Conservation (phyloP, 37 sponge, comb jelly and placozoan species). For the Halichondria panicea region DNA sequence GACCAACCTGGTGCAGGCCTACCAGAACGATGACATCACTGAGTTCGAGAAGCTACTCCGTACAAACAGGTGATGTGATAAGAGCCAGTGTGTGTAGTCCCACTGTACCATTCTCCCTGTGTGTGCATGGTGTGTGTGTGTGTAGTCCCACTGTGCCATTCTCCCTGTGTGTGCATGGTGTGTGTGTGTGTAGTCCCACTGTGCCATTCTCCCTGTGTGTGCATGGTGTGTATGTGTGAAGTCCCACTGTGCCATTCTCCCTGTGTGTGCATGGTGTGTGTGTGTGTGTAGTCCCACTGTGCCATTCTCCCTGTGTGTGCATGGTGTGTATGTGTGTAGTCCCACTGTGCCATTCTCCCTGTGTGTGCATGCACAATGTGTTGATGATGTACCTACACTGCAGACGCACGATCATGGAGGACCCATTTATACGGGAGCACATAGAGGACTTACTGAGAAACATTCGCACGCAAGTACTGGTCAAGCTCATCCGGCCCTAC, state of each 20-base stretch:
- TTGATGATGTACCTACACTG: not conserved
- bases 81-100: not conserved
- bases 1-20: conserved; percentile 95
- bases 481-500: conserved; percentile 91
- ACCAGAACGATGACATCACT: conserved; percentile 91
- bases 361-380: not conserved
- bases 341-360: not conserved
- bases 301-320: not conserved
- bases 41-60: conserved; percentile 93
- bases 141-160: not conserved
- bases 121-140: too few species aligned
- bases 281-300: not conserved
- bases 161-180: not conserved
- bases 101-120: not conserved
- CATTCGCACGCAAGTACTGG: conserved; percentile 88
- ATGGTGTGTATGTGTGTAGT: not conserved
- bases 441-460: conserved; percentile 88
- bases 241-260: conserved; percentile 1
- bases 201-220: not conserved
- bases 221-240: too few species aligned
- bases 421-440: conserved; percentile 92
- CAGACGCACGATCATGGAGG: conserved; percentile 88
- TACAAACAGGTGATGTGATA: conserved; percentile 55
- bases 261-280: not conserved
- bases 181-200: not conserved